These are phyloP conservation scores for Hydrotaea diabolus DNA, from an alignment of 2,888 invertebrate genomes.

Conservation along the genomic window DNA sequence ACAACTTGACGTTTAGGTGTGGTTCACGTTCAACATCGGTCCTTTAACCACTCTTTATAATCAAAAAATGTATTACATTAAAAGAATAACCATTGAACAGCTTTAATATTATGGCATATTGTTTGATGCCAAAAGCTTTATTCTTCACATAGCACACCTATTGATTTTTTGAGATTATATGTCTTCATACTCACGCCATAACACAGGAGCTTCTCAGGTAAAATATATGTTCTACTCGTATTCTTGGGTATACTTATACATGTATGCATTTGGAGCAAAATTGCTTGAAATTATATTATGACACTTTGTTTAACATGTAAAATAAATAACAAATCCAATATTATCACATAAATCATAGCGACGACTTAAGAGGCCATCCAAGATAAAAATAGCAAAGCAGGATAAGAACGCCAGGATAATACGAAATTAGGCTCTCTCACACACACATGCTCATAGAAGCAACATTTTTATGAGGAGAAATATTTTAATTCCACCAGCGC, in stretches of 20 bases:
- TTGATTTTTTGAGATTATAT: no score
- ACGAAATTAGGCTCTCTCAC: neutral
- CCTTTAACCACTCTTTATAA: no score
- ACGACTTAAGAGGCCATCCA: conserved; percentile 19
- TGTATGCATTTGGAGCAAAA: neutral
- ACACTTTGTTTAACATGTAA: conserved; percentile 15
- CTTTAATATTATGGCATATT: no score
- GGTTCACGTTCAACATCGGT: no score
- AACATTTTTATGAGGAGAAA: conserved; percentile 9
- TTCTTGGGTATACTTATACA: neutral
- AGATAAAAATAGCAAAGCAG: neutral
- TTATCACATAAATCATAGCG: conserved; percentile 27
- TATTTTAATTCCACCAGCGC: conserved; percentile 26
- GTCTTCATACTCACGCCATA: no score
- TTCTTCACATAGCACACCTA: no score
- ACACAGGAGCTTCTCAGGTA: no score
- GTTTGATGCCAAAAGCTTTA: no score
- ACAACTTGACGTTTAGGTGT: no score
- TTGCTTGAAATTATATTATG: conserved; percentile 12
- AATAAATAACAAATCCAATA: conserved; percentile 21
- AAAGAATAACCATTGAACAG: no score
- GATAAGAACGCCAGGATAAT: neutral
- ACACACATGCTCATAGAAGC: neutral
- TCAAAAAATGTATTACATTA: no score
- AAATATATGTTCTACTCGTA: neutral